Conservation (phyloP, 2,888 invertebrate species). For the Piscicola geometra region DNA sequence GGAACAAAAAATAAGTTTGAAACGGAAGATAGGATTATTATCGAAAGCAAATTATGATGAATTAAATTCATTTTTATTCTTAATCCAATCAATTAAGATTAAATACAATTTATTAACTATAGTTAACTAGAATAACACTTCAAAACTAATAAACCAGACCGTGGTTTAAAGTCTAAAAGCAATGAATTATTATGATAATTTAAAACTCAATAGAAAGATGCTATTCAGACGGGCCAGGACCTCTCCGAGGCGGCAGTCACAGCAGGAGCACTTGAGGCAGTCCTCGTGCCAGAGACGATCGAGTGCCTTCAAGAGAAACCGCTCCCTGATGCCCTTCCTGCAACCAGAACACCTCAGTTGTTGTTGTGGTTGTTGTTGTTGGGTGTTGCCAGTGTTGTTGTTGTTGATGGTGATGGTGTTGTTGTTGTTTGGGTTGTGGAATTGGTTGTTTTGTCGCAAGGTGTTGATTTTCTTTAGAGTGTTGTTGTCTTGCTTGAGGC, state of each 20-base stretch:
- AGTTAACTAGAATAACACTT: too few species aligned
- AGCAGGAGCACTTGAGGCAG: slow-evolving; percentile 79
- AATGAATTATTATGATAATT: too few species aligned
- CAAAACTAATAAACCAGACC: too few species aligned
- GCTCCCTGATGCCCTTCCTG: slow-evolving; percentile 73
- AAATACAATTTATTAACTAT: too few species aligned
- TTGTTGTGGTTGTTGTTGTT: neutral
- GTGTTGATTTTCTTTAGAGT: neutral
- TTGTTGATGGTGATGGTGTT: slow-evolving; percentile 20
- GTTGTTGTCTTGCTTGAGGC: neutral
- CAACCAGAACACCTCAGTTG: slow-evolving; percentile 61
- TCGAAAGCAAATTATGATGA: too few species aligned
- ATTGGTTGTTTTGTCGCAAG: neutral
- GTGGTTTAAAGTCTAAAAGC: too few species aligned
- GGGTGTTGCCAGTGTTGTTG: slow-evolving; percentile 1
- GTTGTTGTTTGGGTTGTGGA: slow-evolving; percentile 4
- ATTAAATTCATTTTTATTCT: too few species aligned
- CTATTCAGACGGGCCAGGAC: too few species aligned
- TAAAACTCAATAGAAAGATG: too few species aligned
- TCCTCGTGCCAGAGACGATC: slow-evolving; percentile 91
- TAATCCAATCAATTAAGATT: too few species aligned
- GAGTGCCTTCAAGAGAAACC: slow-evolving; percentile 73
- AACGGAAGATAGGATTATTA: too few species aligned
- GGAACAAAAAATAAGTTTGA: too few species aligned
- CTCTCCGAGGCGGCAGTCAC: slow-evolving; percentile 84